A percentile compares a stretch with the other conserved stretches of the same genome.
Conservation (phyloP, 2,888 invertebrate species). For the Epistrophella euchroma region DNA sequence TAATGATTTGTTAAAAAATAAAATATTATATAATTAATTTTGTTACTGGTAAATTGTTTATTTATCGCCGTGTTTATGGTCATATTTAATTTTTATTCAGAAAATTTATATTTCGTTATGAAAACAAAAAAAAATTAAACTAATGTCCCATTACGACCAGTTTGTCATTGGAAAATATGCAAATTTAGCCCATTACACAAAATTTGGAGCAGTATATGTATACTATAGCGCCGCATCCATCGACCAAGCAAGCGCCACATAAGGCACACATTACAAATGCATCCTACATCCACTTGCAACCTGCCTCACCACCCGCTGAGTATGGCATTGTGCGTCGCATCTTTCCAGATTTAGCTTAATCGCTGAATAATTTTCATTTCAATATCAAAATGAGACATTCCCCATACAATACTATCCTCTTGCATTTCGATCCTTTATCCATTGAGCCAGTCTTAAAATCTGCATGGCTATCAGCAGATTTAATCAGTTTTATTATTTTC, state of each 20-base stretch:
- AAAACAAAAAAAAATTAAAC: background rate
- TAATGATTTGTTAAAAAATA: too few relatives aligned
- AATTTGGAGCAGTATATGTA: background rate
- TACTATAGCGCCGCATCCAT: background rate
- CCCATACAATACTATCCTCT: background rate
- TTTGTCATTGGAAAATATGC: background rate
- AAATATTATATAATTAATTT: too few relatives aligned
- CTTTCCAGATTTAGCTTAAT: background rate
- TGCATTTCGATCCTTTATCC: background rate
- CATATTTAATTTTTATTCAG: too few relatives aligned
- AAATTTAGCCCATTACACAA: background rate
- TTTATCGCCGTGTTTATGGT: too few relatives aligned
- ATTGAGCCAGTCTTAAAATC: slow-evolving; percentile 32
- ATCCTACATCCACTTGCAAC: background rate
- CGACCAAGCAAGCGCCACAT: slow-evolving; percentile 3
- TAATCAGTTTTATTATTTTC: slow-evolving; percentile 68
- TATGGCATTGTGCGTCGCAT: background rate
- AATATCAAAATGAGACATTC: slow-evolving; percentile 39
- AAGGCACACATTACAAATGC: background rate
- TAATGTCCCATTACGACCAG: background rate
- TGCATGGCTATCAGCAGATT: slow-evolving; percentile 61
- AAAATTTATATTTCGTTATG: background rate
- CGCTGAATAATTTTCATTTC: slow-evolving; percentile 28
- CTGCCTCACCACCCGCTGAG: slow-evolving; percentile 17
- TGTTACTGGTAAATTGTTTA: too few relatives aligned